phyloP scores from a whole-genome alignment of 2,113 vertebrate genomes.

The Carollia perspicillata region DNA sequence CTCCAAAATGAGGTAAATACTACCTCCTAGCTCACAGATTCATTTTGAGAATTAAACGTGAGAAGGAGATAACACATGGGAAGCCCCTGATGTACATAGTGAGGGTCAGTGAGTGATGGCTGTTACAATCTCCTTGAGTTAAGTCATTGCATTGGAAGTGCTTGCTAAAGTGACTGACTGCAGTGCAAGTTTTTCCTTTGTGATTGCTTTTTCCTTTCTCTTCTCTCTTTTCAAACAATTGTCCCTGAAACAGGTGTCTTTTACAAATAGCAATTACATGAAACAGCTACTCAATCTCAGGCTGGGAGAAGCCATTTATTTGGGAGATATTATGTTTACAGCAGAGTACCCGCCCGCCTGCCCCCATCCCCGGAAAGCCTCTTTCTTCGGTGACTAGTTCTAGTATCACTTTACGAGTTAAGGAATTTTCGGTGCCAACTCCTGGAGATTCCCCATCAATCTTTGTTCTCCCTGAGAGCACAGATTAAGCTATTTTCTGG shows the following conservation, averaged over 20 bases:
- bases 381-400: background rate
- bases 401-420: background rate
- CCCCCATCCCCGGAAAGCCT: fast-evolving
- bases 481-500: constrained; percentile 22
- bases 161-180: background rate
- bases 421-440: background rate
- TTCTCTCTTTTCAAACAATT: background rate
- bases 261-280: background rate
- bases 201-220: background rate
- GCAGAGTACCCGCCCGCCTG: background rate
- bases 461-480: background rate
- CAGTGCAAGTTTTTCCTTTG: background rate
- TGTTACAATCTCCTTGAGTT: background rate
- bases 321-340: background rate
- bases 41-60: background rate
- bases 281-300: background rate
- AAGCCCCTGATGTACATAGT: background rate
- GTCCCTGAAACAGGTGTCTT: background rate
- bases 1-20: background rate
- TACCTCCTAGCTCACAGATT: background rate
- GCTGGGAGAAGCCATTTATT: background rate
- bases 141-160: background rate
- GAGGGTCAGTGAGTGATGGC: background rate
- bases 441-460: background rate
- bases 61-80: background rate